A percentile compares a stretch with the other conserved stretches of the same genome.
These are phyloP conservation scores for Ptilodon capucinus DNA, from an alignment of 2,888 invertebrate genomes.

Conservation along the genomic window DNA sequence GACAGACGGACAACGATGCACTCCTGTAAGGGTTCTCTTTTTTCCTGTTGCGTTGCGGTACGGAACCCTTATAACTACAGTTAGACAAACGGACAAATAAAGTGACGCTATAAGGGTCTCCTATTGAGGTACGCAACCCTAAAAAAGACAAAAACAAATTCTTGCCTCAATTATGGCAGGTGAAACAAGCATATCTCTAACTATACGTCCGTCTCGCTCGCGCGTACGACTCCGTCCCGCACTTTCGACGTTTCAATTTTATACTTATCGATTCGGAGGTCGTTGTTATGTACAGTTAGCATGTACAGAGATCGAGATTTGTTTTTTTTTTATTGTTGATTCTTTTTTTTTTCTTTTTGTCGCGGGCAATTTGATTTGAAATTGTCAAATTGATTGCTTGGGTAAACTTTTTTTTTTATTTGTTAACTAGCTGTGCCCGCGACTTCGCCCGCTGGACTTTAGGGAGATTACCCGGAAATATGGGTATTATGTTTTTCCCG, in stretches of 20 bases:
- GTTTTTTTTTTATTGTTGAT: neutral
- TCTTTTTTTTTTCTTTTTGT: slow-evolving; percentile 8
- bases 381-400: neutral
- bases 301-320: slow-evolving; percentile 19
- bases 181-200: slow-evolving; percentile 10
- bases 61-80: too few relatives aligned
- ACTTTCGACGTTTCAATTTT: slow-evolving; percentile 65
- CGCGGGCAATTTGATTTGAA: neutral
- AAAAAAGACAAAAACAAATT: too few relatives aligned
- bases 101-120: too few relatives aligned
- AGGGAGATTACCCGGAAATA: too few relatives aligned
- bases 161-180: neutral
- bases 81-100: too few relatives aligned
- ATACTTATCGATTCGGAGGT: slow-evolving; percentile 76
- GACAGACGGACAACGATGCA: too few relatives aligned
- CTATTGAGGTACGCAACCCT: too few relatives aligned
- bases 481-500: too few relatives aligned
- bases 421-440: too few relatives aligned
- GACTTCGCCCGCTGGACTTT: too few relatives aligned
- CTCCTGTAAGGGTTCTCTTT: too few relatives aligned
- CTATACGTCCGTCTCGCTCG: slow-evolving; percentile 24
- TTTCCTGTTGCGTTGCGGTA: too few relatives aligned
- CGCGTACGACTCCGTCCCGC: slow-evolving; percentile 25
- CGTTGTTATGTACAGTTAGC: slow-evolving; percentile 49
- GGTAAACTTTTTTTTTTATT: neutral